Base-by-base conservation (phyloP, 2,888 invertebrate species). In the Melieria crassipennis region DNA sequence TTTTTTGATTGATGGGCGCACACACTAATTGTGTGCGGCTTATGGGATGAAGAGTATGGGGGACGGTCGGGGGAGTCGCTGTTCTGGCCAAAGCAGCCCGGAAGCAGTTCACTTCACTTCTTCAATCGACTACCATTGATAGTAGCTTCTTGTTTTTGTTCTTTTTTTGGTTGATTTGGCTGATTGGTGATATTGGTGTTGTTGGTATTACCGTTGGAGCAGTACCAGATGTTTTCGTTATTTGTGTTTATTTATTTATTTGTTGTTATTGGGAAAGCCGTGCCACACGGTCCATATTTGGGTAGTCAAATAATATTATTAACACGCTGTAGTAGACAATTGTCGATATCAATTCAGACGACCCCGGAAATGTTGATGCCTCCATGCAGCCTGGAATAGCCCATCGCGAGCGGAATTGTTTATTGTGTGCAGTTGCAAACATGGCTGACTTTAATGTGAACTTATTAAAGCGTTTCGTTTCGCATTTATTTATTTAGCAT, bases 1-100 rank as follows among this genome's bases (percentile, higher is more conserved):
- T 62, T 67, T 68, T 55, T 74, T 77, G 75, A 75, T 75, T 69
- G 76, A 73, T 56, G 45, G 65, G 57, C 65, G 47, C 9, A 60
- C 13, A 45, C 57, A 58, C 66, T 66, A 66, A 66, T 58, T 66
- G 45, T 61, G 45, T 46, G 13, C 13, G 43, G 61, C 7, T 42
- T 5, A 46, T 45, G 42, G 43, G 45, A 9, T 55, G 11, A 16
- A 45, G 42, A 30, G 16, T 10, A 47, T 11, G 3, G 3, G 46
- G 4, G n/a, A 13, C n/a, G 58, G 47, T 6, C 16, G 16, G 47
- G 48, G 48, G 48, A 16, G 16, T 13, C 9, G 5, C n/a, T n/a
- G n/a, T n/a, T n/a, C n/a, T n/a, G n/a, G n/a, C n/a, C 9, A 57
- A 57, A n/a, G 9, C 42, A 61, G 42, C 45, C 61, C 61, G 61